Conservation (phyloP, 2,113 vertebrate genomes). For the Salminus brasiliensis region DNA sequence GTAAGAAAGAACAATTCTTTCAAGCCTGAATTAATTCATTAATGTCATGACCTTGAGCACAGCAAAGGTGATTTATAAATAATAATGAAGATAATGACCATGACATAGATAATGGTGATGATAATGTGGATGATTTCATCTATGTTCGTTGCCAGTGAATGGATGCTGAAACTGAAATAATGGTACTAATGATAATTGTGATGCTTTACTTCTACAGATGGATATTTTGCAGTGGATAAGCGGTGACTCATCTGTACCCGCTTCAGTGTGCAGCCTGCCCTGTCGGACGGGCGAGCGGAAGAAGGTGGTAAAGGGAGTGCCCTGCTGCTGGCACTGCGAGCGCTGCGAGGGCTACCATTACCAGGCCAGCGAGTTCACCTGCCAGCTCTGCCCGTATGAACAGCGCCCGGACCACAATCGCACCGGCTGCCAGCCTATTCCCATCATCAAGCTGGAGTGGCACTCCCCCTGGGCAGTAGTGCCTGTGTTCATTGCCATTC, state of each 20-base stretch:
- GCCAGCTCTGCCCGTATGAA: conserved; percentile 91
- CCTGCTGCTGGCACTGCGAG: conserved; percentile 98
- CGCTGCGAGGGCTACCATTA: conserved; percentile 95
- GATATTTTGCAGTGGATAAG: conserved; percentile 87
- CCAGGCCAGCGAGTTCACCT: conserved; percentile 89
- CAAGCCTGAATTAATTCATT: not conserved
- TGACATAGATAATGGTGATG: not conserved
- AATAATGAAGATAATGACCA: not conserved
- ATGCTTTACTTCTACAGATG: conserved; percentile 75
- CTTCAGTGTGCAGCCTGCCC: conserved; percentile 91
- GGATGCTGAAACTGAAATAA: not conserved
- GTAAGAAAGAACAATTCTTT: conserved; percentile 73
- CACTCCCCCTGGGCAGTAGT: conserved; percentile 92
- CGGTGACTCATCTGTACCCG: conserved; percentile 75
- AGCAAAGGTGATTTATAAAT: not conserved
- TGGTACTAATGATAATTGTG: conserved; percentile 18
- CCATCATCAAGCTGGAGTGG: conserved; percentile 95
- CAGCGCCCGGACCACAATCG: conserved; percentile 87
- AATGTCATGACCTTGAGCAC: too few relatives aligned
- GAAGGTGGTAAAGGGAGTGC: conserved; percentile 93
- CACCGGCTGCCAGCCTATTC: conserved; percentile 90
- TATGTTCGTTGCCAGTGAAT: not conserved
- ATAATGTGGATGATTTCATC: not conserved
- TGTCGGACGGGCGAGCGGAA: conserved; percentile 91
- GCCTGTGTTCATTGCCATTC: conserved; percentile 89